phyloP scores from a whole-genome alignment of 2,888 invertebrate genomes.

The Agrotis puta region DNA sequence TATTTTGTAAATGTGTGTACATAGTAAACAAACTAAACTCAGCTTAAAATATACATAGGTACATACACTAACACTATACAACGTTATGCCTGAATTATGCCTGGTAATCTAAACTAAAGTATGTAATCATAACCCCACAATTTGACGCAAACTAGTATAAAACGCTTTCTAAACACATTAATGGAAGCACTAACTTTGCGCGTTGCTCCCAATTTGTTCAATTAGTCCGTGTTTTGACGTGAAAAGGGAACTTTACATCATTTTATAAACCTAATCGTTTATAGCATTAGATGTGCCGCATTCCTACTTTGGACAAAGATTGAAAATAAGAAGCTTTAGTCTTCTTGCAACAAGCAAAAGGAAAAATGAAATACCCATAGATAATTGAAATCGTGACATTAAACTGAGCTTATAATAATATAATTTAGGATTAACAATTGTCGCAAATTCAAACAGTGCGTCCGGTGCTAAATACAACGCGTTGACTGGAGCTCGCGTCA shows the following conservation, averaged over 20 bases:
- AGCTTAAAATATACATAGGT: neutral
- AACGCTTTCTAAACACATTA: slow-evolving; percentile 28
- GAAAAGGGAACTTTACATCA: neutral
- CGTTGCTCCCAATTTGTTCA: neutral
- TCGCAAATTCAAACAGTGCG: slow-evolving; percentile 1
- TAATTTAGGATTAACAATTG: neutral
- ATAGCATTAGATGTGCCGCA: neutral
- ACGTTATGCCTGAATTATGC: neutral
- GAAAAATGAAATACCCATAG: neutral
- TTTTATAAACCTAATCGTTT: neutral
- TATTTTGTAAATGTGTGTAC: neutral
- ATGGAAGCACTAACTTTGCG: slow-evolving; percentile 7
- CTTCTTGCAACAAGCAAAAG: neutral
- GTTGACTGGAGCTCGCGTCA: slow-evolving; percentile 29
- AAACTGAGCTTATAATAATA: neutral
- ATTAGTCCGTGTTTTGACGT: neutral
- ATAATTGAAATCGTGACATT: neutral
- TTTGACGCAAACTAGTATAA: neutral
- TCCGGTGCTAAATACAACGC: slow-evolving; percentile 30
- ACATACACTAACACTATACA: neutral
- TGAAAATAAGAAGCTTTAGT: too few relatives aligned
- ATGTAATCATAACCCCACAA: slow-evolving; percentile 12
- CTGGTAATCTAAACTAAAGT: neutral
- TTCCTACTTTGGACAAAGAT: neutral
- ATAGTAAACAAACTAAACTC: neutral